Evolutionary conservation across 2,113 vertebrate genomes (phyloP).

Genomic region (Tragulus kanchil): DNA sequence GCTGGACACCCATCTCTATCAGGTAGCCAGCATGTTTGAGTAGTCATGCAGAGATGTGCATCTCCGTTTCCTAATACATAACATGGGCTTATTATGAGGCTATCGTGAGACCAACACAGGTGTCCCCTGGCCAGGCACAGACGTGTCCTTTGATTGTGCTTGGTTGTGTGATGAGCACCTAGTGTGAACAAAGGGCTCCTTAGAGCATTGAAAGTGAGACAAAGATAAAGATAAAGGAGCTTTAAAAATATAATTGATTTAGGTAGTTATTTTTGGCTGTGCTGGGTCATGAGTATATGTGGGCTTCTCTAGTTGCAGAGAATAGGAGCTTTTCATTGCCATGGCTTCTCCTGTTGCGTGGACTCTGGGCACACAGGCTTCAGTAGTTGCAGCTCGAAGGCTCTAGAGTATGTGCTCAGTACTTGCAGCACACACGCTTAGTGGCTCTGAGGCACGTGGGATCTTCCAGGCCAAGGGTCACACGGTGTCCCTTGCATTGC

Average conservation of each 20-base stretch:
- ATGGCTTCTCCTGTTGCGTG: neutral
- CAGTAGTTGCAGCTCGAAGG: accelerated
- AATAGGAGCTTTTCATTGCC: accelerated
- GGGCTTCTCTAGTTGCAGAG: neutral
- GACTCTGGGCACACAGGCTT: accelerated
- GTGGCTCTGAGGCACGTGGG: neutral
- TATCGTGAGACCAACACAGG: no score
- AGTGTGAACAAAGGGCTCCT: neutral
- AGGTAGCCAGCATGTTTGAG: neutral
- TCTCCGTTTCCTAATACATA: neutral
- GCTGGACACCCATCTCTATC: neutral
- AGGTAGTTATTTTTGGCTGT: neutral
- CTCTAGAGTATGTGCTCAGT: no score
- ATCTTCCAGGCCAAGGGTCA: neutral
- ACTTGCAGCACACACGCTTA: neutral
- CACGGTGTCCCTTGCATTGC: neutral
- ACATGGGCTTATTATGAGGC: neutral
- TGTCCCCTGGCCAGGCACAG: neutral
- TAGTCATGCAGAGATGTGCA: neutral
- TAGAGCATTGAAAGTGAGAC: neutral
- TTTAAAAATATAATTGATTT: neutral
- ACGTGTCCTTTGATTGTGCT: neutral
- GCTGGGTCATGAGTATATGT: accelerated
- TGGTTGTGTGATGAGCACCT: neutral
- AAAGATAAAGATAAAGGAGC: no score